These are phyloP conservation scores for Pherbina coryleti DNA, from an alignment of 2,888 invertebrate genomes.

Conservation along the genomic window DNA sequence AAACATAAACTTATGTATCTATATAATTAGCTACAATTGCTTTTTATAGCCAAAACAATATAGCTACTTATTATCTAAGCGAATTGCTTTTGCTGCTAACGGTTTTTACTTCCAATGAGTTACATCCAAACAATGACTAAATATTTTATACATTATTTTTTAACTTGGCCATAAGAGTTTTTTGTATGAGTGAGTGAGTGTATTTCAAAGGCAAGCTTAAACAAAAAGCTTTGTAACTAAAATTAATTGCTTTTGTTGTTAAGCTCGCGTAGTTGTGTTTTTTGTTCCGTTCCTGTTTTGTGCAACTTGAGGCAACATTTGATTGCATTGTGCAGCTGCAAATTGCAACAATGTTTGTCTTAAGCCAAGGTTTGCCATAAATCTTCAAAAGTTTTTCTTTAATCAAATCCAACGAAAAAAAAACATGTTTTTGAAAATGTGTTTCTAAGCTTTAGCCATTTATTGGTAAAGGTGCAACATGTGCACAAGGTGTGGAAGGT, in stretches of 20 bases:
- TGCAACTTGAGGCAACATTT: background rate
- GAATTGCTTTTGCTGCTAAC: background rate
- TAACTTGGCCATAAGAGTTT: background rate
- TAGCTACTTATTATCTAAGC: background rate
- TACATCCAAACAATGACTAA: background rate
- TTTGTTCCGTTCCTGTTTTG: background rate
- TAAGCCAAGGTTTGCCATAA: background rate
- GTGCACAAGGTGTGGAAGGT: too few species aligned
- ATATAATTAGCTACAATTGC: background rate
- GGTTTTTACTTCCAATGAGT: constrained; percentile 3
- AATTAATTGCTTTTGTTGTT: constrained; percentile 26
- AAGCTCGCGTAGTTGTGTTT: background rate
- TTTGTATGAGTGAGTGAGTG: background rate
- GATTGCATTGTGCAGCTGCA: background rate
- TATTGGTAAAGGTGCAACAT: too few species aligned
- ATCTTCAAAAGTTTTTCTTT: too few species aligned
- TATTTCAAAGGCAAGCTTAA: background rate
- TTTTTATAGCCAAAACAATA: background rate
- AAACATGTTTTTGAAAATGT: too few species aligned
- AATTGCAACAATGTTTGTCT: background rate
- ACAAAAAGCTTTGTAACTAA: constrained; percentile 2
- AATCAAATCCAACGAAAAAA: too few species aligned
- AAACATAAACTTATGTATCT: background rate
- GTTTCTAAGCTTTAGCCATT: too few species aligned
- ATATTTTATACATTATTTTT: background rate